Conservation (phyloP, 2,888 invertebrate genomes). For the Kryphioiulus occultus region DNA sequence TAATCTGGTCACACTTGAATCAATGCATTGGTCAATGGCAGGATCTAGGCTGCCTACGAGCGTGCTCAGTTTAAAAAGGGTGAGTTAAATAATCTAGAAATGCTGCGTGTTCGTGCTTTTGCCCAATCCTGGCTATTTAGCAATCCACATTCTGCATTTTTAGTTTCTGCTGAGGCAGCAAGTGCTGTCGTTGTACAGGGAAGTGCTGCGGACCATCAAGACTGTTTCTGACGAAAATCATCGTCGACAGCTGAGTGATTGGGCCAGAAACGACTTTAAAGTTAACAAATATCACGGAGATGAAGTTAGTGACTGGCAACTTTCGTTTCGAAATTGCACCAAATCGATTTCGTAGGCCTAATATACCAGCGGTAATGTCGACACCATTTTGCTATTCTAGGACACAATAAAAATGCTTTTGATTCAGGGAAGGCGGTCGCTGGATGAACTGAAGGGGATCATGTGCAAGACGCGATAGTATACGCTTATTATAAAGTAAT, state of each 20-base stretch:
- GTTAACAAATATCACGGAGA: constrained; percentile 33
- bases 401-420: constrained; percentile 29
- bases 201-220: not conserved
- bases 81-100: not conserved
- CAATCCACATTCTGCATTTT: not conserved
- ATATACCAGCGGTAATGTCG: no score
- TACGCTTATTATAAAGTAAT: not conserved
- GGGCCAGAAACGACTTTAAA: constrained; percentile 42
- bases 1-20: constrained; percentile 1
- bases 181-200: constrained; percentile 37
- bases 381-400: constrained; percentile 29
- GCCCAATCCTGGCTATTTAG: not conserved
- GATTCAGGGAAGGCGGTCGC: constrained; percentile 10
- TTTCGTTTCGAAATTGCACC: not conserved
- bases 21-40: constrained; percentile 39
- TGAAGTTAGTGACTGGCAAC: not conserved
- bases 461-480: not conserved
- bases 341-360: not conserved
- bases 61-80: constrained; percentile 42
- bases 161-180: constrained; percentile 42
- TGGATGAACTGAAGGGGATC: constrained; percentile 6
- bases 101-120: no score
- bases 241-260: constrained; percentile 14
- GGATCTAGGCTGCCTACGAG: not conserved
- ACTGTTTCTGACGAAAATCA: not conserved